Base-by-base conservation (phyloP, 2,113 vertebrate genomes). In the Vulpes ferrilata region DNA sequence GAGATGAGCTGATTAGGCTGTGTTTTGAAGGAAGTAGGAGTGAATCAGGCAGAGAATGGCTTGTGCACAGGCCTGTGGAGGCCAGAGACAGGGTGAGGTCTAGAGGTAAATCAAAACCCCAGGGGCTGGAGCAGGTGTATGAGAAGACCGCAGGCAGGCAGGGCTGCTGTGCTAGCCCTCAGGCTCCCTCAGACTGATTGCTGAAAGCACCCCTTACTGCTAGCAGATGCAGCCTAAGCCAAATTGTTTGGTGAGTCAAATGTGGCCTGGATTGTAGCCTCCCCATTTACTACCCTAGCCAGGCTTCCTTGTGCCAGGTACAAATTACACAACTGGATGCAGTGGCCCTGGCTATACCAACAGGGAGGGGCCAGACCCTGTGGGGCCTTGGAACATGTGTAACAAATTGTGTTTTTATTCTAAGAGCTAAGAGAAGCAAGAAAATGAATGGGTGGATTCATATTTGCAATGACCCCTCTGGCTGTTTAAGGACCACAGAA, bases 361-460 rank as follows among this genome's bases (percentile, higher is more conserved):
- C 55, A 30, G 65, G 59, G 15, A 74, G 79, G 53, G 59, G 12
- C 60, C 57, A 30, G 62, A 83, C 15, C 20, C 79, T 60, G 15
- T 3, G 25, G n/a, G 38, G 16, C 60, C 80, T 48, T 83, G 93
- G 7, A 38, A 51, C n/a, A 53, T 59, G 12, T 23, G 48, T 48
- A 62, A 71, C 57, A 16, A 57, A 53, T 86, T 43, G 25, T 81
- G 74, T 5, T 71, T 82, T 88, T 91, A 67, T 67, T 57, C 60
- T 55, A 57, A 86, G 38, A 93, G 76, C 15, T 19, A 23, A 23
- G 53, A 80, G 43, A 94, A 71, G 60, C 43, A 59, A 95, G 83
- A 65, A 76, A 59, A 76, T 9, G 48, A 74, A 35, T 69, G 93
- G 51, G 57, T 80, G 35, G 71, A 9, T 89, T 79, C 32, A 4